Conservation (phyloP, 2,113 vertebrate species). For the Nyctibius bracteatus region DNA sequence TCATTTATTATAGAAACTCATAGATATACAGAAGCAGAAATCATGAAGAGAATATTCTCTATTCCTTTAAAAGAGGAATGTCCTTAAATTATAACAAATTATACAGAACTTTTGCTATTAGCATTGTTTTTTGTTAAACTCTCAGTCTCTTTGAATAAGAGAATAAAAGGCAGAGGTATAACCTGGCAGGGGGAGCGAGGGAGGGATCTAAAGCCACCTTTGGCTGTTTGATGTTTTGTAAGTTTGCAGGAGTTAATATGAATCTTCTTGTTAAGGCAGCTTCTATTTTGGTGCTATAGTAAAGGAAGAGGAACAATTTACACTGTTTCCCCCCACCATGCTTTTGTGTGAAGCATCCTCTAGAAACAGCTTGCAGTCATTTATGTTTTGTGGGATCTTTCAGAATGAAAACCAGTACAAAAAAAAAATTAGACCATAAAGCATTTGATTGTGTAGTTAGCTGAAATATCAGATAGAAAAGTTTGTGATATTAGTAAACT, state of each 20-base stretch:
- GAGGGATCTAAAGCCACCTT: background rate
- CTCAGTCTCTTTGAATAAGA: background rate
- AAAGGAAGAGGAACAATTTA: background rate
- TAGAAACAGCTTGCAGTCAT: background rate
- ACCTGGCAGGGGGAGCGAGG: background rate
- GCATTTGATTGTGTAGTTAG: background rate
- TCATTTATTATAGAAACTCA: background rate
- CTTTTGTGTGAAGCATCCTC: background rate
- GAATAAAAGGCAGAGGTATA: background rate
- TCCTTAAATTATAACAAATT: background rate
- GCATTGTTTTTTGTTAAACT: background rate
- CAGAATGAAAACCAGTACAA: background rate
- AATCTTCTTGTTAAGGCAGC: background rate
- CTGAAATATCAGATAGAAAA: background rate
- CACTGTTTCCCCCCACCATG: fast-evolving
- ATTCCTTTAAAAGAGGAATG: background rate
- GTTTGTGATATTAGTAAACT: background rate
- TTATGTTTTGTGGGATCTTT: background rate
- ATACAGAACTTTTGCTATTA: background rate
- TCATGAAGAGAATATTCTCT: background rate
- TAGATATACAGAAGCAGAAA: background rate
- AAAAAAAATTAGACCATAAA: background rate
- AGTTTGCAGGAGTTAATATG: background rate
- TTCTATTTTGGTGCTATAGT: background rate
- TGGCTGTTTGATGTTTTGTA: background rate